Conservation (phyloP, 2,888 invertebrate genomes). For the Zele albiditarsus region DNA sequence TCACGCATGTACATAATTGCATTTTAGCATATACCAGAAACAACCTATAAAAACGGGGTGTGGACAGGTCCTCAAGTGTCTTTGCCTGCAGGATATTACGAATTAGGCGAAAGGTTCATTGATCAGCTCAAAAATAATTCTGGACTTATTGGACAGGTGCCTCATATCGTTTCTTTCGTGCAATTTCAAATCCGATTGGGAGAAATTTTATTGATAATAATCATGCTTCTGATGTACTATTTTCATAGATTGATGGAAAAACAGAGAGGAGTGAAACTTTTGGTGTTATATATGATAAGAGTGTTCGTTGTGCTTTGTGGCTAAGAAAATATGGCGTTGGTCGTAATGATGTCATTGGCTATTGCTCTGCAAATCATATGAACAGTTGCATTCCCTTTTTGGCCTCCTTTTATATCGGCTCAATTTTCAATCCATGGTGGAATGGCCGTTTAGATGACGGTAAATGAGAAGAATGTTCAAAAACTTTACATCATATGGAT, state of each 20-base stretch:
- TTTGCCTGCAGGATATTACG: slow-evolving; percentile 29
- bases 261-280: slow-evolving; percentile 56
- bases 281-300: slow-evolving; percentile 54
- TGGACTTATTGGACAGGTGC: slow-evolving; percentile 54
- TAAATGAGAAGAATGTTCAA: slow-evolving; percentile 40
- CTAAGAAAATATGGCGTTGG: slow-evolving; percentile 57
- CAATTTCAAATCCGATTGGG: no score
- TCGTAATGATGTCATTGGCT: slow-evolving; percentile 56
- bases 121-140: slow-evolving; percentile 49
- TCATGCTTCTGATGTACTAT: no score
- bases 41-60: slow-evolving; percentile 48
- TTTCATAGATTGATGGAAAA: slow-evolving; percentile 55
- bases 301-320: slow-evolving; percentile 64
- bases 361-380: slow-evolving; percentile 60
- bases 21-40: background rate
- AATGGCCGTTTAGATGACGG: slow-evolving; percentile 53
- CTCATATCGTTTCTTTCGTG: slow-evolving; percentile 9
- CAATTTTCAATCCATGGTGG: slow-evolving; percentile 62
- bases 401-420: slow-evolving; percentile 57
- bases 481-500: background rate
- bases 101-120: slow-evolving; percentile 51
- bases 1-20: background rate
- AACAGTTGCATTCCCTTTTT: slow-evolving; percentile 60
- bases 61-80: slow-evolving; percentile 45
- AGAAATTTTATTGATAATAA: no score